These are phyloP conservation scores for Notolabrus celidotus DNA, from an alignment of 2,797 vertebrate species.

Conservation along the genomic window DNA sequence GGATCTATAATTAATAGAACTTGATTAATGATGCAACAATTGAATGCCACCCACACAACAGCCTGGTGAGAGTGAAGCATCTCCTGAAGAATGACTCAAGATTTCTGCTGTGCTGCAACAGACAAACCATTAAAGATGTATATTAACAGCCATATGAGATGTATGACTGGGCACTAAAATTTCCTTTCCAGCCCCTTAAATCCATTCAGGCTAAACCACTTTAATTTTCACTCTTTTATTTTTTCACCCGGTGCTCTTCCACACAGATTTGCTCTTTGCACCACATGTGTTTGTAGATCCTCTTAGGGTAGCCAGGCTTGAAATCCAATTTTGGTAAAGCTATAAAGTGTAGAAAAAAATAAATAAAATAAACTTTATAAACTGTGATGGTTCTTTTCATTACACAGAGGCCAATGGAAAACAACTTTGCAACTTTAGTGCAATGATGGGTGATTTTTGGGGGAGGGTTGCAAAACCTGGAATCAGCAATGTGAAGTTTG, in stretches of 20 bases:
- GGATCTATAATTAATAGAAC: conserved; percentile 62
- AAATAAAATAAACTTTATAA: conserved; percentile 59
- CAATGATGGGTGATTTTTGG: conserved; percentile 12
- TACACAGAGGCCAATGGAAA: conserved; percentile 47
- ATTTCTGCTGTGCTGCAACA: conserved; percentile 48
- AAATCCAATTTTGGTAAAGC: conserved; percentile 81
- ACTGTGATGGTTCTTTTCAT: conserved; percentile 66
- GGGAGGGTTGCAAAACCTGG: background rate
- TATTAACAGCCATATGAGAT: conserved; percentile 58
- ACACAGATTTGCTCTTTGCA: conserved; percentile 68
- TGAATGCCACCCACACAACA: conserved; percentile 46
- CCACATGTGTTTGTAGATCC: conserved; percentile 77
- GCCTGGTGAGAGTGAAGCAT: conserved; percentile 35
- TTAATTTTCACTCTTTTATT: conserved; percentile 66
- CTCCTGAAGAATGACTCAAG: conserved; percentile 37
- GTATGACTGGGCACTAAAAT: conserved; percentile 62
- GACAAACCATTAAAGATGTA: conserved; percentile 64
- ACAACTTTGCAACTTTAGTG: conserved; percentile 45
- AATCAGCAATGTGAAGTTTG: conserved; percentile 42
- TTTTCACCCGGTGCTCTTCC: conserved; percentile 45
- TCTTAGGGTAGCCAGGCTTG: conserved; percentile 78
- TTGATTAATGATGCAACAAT: conserved; percentile 55
- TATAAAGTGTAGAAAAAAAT: conserved; percentile 64
- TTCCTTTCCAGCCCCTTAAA: conserved; percentile 54
- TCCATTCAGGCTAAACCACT: conserved; percentile 70